These are phyloP conservation scores for Armadillidium nasatum DNA, from an alignment of 1,140 invertebrate genomes.

Conservation along the genomic window DNA sequence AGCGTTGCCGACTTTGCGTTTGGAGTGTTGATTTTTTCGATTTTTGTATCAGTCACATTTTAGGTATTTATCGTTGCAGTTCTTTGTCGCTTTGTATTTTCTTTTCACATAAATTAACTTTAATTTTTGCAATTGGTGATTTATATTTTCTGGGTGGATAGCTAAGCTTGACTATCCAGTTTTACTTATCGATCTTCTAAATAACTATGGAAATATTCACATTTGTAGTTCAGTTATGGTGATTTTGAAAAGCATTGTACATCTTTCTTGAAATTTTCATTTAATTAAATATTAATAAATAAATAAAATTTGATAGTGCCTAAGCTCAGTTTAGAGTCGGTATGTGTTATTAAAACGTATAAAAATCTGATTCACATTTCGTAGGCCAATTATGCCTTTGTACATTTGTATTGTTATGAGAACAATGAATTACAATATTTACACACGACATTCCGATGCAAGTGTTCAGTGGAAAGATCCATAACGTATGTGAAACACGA, in stretches of 20 bases:
- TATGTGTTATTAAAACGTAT: too few species aligned
- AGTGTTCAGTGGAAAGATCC: conserved; percentile 3
- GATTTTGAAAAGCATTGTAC: background rate
- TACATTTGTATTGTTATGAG: background rate
- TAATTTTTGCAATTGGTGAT: background rate
- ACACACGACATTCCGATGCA: background rate
- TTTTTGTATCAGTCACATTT: background rate
- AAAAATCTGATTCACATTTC: too few species aligned
- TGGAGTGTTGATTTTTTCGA: background rate
- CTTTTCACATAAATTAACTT: background rate
- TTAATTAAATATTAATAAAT: background rate
- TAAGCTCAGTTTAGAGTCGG: background rate
- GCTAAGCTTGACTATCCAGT: background rate
- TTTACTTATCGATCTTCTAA: background rate
- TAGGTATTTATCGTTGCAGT: background rate
- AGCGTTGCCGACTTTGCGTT: background rate
- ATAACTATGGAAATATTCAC: background rate
- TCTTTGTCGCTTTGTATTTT: background rate
- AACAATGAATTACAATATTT: background rate
- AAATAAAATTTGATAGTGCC: background rate
- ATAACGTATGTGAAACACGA: background rate
- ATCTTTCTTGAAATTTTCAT: background rate
- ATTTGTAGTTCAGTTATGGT: background rate
- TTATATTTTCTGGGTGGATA: background rate
- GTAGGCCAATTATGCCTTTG: background rate